Evolutionary conservation across 2,888 invertebrate species (phyloP).

Genomic region (Diloba caeruleocephala): DNA sequence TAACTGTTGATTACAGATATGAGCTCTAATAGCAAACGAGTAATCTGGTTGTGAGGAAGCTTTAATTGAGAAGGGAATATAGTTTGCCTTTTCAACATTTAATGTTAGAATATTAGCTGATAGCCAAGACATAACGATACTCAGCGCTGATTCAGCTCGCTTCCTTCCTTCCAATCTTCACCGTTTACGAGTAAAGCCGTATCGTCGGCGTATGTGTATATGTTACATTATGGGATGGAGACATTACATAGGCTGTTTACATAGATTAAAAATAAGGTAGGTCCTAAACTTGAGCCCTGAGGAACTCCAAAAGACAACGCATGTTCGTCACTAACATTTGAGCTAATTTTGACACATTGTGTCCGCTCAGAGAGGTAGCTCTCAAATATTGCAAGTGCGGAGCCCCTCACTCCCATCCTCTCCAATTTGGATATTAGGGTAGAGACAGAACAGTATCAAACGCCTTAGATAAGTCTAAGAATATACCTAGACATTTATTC

Average conservation of each 20-base stretch:
- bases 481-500: neutral
- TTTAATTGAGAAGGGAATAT: neutral
- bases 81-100: neutral
- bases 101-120: neutral
- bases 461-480: no score
- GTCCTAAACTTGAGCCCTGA: constrained; percentile 6
- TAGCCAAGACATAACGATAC: constrained; percentile 1
- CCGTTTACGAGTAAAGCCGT: constrained; percentile 3
- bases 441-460: constrained; percentile 4
- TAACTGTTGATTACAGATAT: neutral
- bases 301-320: neutral
- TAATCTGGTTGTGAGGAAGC: neutral
- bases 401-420: neutral
- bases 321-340: neutral
- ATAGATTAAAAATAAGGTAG: no score
- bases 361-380: constrained; percentile 2
- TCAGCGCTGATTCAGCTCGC: constrained; percentile 1
- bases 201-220: constrained; percentile 5
- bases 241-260: no score
- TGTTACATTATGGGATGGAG: neutral
- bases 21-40: neutral
- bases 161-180: neutral
- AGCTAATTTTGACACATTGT: neutral
- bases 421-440: constrained; percentile 2
- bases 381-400: neutral